Evolutionary conservation across 2,113 vertebrate genomes (phyloP).

Genomic region (Ivindomyrus marchei): DNA sequence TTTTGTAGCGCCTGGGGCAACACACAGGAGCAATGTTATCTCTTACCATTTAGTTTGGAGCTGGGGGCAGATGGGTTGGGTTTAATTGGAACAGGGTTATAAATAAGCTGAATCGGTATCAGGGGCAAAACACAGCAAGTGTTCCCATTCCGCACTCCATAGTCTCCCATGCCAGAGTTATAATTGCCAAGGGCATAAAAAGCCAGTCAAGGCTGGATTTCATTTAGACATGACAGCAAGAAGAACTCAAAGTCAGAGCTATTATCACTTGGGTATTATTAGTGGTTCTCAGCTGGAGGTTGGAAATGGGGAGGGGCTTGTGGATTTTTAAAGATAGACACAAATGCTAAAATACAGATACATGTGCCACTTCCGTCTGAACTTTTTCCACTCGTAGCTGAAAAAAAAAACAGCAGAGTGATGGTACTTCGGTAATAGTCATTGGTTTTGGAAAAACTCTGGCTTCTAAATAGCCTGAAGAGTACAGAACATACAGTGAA

Average conservation of each 20-base stretch:
- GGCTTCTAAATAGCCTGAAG: neutral
- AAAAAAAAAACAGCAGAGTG: neutral
- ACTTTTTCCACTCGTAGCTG: neutral
- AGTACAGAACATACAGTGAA: neutral
- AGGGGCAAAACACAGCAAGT: conserved; percentile 34
- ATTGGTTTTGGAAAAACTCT: neutral
- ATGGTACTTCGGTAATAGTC: neutral
- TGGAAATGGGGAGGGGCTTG: neutral
- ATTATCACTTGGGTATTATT: conserved; percentile 8
- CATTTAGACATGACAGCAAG: neutral
- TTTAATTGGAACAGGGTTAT: conserved; percentile 45
- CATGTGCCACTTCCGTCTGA: neutral
- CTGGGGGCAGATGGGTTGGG: conserved; percentile 33
- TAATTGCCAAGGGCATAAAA: conserved; percentile 11
- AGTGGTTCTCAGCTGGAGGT: neutral
- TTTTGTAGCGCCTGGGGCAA: conserved; percentile 29
- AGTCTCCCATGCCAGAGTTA: conserved; percentile 19
- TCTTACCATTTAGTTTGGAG: conserved; percentile 24
- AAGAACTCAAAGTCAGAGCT: neutral
- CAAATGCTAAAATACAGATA: neutral
- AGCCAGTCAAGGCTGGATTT: conserved; percentile 9
- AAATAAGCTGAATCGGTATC: conserved; percentile 43
- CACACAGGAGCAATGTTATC: conserved; percentile 29
- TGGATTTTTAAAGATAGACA: neutral
- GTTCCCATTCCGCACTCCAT: conserved; percentile 25